Evolutionary conservation across 2,113 vertebrate genomes (phyloP), one percentile per base, ranked within the genome.

Genomic region (Corythornis madagascariensis): DNA sequence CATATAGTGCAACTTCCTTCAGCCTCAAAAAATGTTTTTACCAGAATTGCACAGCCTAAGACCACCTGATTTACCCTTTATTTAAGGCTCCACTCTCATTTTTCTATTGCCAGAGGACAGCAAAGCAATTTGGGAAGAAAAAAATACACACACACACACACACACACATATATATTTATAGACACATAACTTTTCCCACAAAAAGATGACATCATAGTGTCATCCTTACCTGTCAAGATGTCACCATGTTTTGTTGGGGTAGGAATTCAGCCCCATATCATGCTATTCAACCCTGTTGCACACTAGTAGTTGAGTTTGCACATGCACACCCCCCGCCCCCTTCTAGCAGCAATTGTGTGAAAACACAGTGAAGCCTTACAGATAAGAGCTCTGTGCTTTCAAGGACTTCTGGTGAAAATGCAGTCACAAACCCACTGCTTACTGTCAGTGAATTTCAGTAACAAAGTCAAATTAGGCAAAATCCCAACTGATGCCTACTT

Each of bases 391-490:
- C 35, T 87, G 42, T 47, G 22, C 28, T 92, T 92, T 65, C 63
- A 65, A 63, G 52, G 26, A 47, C 78, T 76, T 33, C 69, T 63
- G 40, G 70, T 57, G 29, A 79, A 93, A 94, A 72, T 2, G 3
- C n/a, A 85, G 40, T 25, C 47, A 60, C 45, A 80, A 79, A 61
- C 29, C 47, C 56, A n/a, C 40, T 66, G 73, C 28, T 88, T 64
- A 12, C 52, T 71, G 18, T 4, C 4, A 4, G 38, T 52, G 64
- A 79, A 78, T 72, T 65, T 93, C 86, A 80, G 50, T 87, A 87
- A 81, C 47, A 72, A 74, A 85, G 38, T 43, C 69, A 60, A 79
- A 93, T 83, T 83, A 90, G 20, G 70, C 61, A 69, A 96, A 94
- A 93, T 81, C 78, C 65, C 75, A 60, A 72, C 29, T 78, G 83